phyloP scores from a whole-genome alignment of 2,113 vertebrate species.

The Clupea harengus region DNA sequence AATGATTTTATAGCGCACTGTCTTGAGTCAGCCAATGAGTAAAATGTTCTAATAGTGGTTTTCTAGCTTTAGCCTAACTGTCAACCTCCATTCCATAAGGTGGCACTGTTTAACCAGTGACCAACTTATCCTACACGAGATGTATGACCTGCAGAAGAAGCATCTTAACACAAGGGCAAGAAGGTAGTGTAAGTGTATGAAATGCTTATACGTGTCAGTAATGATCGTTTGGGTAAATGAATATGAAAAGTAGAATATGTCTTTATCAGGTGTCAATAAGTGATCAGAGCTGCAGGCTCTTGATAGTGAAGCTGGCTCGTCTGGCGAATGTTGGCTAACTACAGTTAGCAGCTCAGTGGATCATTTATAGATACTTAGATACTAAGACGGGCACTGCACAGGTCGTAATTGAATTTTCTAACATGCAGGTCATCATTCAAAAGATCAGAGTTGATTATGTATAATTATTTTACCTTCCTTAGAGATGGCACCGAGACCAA shows the following conservation, averaged over 20 bases:
- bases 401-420: too few species aligned
- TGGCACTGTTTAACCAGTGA: background rate
- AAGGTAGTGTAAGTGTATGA: background rate
- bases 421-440: background rate
- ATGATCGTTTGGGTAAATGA: background rate
- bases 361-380: too few species aligned
- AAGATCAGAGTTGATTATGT: background rate
- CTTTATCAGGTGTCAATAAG: background rate
- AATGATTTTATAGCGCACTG: too few species aligned
- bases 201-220: background rate
- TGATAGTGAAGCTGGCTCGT: too few species aligned
- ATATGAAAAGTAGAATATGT: background rate
- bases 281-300: background rate
- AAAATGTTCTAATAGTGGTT: too few species aligned
- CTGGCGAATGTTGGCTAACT: background rate
- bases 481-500: constrained; percentile 55
- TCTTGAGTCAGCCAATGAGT: too few species aligned
- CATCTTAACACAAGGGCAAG: background rate
- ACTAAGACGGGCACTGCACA: background rate
- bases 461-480: background rate
- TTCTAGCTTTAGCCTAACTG: background rate
- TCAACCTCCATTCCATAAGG: background rate
- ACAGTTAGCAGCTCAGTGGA: background rate
- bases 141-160: constrained; percentile 1
- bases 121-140: background rate